Evolutionary conservation across 2,797 vertebrate species (phyloP).

Genomic region (Myotis vivesi): DNA sequence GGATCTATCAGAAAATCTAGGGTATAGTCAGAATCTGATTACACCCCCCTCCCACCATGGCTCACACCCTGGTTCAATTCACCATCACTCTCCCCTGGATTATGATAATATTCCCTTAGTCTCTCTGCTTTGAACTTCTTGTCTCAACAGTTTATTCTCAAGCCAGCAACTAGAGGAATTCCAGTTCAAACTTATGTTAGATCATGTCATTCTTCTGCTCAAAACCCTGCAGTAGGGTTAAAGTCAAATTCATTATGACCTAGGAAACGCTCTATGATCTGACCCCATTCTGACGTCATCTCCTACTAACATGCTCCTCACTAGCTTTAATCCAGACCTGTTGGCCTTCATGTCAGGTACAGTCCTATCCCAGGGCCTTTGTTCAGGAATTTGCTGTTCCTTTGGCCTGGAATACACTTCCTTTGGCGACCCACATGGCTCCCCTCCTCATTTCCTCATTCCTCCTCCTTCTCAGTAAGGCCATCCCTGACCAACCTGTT

Average conservation of each 20-base stretch:
- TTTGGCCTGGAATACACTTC: not conserved
- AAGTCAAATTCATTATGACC: slow-evolving; percentile 20
- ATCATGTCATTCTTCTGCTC: not conserved
- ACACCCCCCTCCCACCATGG: not conserved
- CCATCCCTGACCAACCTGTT: not conserved
- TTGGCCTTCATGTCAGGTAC: not conserved
- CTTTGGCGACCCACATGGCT: not conserved
- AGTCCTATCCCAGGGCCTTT: not conserved
- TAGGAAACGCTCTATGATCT: not conserved
- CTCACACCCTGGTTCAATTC: not conserved
- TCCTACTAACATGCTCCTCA: not conserved
- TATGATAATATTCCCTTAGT: not conserved
- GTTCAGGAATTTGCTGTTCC: not conserved
- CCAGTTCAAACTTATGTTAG: not conserved
- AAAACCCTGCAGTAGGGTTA: not conserved
- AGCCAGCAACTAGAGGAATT: not conserved
- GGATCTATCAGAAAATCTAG: not conserved
- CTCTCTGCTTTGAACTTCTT: not conserved
- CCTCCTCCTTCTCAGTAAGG: not conserved
- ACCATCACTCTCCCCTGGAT: not conserved
- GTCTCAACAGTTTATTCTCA: not conserved
- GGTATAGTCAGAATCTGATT: not conserved
- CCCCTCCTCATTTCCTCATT: not conserved
- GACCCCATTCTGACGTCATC: not conserved
- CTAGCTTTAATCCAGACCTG: not conserved